These are phyloP conservation scores for Menidia beryllina DNA, from an alignment of 2,113 vertebrate genomes.

Conservation along the genomic window DNA sequence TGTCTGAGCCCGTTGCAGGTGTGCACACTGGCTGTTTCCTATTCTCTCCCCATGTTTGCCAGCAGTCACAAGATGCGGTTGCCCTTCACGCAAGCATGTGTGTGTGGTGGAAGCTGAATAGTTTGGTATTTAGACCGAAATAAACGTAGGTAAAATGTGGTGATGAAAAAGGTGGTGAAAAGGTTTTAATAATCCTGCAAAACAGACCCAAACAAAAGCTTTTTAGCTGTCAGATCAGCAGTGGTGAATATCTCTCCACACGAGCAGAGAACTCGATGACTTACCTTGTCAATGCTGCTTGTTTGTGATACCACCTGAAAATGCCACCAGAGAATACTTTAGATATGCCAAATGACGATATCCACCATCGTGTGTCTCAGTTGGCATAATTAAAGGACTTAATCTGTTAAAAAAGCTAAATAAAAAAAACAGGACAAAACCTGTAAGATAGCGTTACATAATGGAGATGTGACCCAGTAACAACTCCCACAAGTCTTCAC, in stretches of 20 bases:
- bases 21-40: conserved; percentile 32
- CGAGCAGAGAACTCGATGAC: too few species aligned
- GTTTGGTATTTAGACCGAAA: background rate
- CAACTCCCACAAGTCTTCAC: conserved; percentile 46
- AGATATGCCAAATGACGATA: background rate
- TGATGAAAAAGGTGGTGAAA: too few species aligned
- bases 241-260: background rate
- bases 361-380: background rate
- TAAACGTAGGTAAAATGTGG: too few species aligned
- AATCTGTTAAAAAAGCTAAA: background rate
- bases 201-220: background rate
- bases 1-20: conserved; percentile 45
- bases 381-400: conserved; percentile 9
- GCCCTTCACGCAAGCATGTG: background rate
- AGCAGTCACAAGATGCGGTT: background rate
- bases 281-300: too few species aligned
- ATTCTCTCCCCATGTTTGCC: background rate
- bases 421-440: conserved; percentile 21
- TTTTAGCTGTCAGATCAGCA: background rate
- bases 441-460: conserved; percentile 39
- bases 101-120: conserved; percentile 9
- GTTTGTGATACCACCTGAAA: too few species aligned
- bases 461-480: conserved; percentile 45
- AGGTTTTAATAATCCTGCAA: too few species aligned
- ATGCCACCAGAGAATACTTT: too few species aligned